Conservation (phyloP, 2,797 vertebrate genomes). For the Loriculus beryllinus region DNA sequence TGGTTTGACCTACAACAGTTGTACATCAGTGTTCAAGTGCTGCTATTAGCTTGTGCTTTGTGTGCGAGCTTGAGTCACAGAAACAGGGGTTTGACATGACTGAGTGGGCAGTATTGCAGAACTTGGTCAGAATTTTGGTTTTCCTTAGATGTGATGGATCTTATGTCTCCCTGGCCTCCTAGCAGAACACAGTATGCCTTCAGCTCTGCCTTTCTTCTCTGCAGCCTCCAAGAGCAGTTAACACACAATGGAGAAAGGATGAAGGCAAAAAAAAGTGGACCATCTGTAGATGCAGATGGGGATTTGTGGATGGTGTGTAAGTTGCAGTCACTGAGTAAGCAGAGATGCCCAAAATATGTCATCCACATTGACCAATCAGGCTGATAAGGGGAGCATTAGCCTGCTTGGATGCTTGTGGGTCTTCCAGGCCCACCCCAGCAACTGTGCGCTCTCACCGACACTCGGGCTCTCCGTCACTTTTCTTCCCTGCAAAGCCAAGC, state of each 20-base stretch:
- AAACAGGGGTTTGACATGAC: neutral
- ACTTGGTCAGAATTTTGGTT: neutral
- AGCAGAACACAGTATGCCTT: neutral
- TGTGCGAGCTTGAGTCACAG: neutral
- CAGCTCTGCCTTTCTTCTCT: neutral
- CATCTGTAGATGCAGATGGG: constrained; percentile 80
- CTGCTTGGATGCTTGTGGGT: neutral
- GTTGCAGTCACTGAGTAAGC: constrained; percentile 65
- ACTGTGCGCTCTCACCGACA: neutral
- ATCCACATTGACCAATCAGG: constrained; percentile 73
- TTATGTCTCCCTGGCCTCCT: constrained; percentile 17
- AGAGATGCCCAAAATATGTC: constrained; percentile 78
- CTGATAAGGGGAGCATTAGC: constrained; percentile 46
- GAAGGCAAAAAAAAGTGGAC: neutral
- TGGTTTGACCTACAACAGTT: neutral
- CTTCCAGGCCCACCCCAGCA: constrained; percentile 25
- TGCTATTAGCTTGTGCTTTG: neutral
- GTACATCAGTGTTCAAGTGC: neutral
- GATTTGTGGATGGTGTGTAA: constrained; percentile 74
- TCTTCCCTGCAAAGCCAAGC: neutral
- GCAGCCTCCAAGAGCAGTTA: constrained; percentile 55
- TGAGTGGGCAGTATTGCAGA: neutral
- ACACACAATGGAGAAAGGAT: constrained; percentile 36
- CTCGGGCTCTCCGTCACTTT: neutral
- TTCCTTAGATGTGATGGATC: neutral